A percentile compares a stretch with the other conserved stretches of the same genome.
Conservation (phyloP, 2,113 vertebrate species). For the Varanus salvator region DNA sequence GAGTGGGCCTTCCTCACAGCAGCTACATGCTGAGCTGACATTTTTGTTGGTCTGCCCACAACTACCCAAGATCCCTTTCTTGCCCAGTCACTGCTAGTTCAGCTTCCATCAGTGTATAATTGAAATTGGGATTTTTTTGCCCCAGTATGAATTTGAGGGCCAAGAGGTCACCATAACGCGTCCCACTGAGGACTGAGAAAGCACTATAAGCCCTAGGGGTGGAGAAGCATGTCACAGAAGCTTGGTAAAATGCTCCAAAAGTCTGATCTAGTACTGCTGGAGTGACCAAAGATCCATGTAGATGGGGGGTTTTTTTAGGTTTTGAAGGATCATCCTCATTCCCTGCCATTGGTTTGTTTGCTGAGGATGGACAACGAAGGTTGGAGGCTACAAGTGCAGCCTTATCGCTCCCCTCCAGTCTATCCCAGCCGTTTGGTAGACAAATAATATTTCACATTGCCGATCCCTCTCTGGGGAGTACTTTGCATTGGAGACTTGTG, state of each 20-base stretch:
- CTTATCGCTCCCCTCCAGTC: not conserved
- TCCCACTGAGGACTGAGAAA: not conserved
- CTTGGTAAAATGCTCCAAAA: not conserved
- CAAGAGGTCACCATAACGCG: not conserved
- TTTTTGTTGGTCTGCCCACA: too few relatives aligned
- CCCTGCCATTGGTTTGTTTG: not conserved
- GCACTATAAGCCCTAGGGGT: not conserved
- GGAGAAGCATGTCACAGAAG: not conserved
- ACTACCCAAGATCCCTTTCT: too few relatives aligned
- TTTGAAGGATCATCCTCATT: rapidly evolving
- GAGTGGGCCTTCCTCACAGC: too few relatives aligned
- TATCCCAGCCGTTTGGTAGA: conserved; percentile 26
- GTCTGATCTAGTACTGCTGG: not conserved
- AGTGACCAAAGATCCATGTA: not conserved
- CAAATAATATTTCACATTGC: conserved; percentile 49
- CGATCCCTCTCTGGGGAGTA: conserved; percentile 62
- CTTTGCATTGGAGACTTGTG: conserved; percentile 62
- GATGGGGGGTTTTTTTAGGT: not conserved
- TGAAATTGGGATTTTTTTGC: too few relatives aligned
- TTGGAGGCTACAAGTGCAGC: not conserved
- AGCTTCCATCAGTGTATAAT: too few relatives aligned
- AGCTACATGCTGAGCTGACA: too few relatives aligned
- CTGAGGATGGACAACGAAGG: not conserved
- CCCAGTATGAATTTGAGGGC: not conserved
- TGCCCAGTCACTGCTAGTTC: too few relatives aligned